phyloP scores from a whole-genome alignment of 2,113 vertebrate genomes.

The Chauna torquata region DNA sequence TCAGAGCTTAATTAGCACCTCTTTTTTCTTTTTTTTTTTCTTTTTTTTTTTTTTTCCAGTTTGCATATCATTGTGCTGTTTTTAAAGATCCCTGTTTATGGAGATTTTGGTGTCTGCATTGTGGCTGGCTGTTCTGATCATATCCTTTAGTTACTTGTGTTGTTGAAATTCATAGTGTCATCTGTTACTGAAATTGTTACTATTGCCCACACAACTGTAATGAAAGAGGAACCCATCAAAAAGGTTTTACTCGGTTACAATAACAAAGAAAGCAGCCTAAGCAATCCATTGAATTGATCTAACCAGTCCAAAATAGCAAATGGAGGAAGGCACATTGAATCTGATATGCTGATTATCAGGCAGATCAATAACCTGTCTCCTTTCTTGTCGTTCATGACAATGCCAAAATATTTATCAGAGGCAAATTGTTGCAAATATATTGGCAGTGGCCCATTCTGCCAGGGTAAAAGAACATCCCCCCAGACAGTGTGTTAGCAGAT shows the following conservation, averaged over 20 bases:
- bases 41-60: background rate
- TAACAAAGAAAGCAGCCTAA: background rate
- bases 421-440: background rate
- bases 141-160: background rate
- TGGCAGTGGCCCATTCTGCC: background rate
- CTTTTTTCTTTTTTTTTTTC: background rate
- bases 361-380: background rate
- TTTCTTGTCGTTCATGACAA: background rate
- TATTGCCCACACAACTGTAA: background rate
- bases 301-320: background rate
- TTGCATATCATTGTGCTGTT: background rate
- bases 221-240: background rate
- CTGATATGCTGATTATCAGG: background rate
- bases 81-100: background rate
- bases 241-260: background rate
- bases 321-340: background rate
- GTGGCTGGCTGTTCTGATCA: background rate
- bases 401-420: background rate
- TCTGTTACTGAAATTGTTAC: background rate
- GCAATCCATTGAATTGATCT: background rate
- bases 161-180: background rate
- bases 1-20: background rate
- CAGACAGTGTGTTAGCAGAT: background rate
- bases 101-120: background rate
- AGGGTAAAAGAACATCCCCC: background rate